Evolutionary conservation across 2,888 invertebrate genomes (phyloP).

Genomic region (Exephanes ischioxanthus): DNA sequence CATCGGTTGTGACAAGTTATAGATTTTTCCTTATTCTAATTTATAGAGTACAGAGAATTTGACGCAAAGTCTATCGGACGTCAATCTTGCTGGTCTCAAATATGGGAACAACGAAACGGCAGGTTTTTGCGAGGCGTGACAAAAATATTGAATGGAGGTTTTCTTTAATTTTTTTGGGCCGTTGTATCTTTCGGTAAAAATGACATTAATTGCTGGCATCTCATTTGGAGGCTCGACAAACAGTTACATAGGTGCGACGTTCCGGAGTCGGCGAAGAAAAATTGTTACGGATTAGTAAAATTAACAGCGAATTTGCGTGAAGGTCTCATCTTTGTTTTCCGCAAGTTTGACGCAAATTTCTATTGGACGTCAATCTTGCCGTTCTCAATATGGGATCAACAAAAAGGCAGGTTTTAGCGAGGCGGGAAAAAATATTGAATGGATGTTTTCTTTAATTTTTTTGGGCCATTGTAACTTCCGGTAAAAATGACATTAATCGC

Average conservation of each 20-base stretch:
- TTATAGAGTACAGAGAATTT: no score
- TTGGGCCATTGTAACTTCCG: background rate
- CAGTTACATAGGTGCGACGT: slow-evolving; percentile 24
- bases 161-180: background rate
- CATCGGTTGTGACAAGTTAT: no score
- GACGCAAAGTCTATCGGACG: no score
- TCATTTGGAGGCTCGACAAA: slow-evolving; percentile 36
- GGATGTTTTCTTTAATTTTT: background rate
- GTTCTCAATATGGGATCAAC: slow-evolving; percentile 14
- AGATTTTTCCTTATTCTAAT: no score
- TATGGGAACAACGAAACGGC: no score
- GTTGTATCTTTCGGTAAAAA: background rate
- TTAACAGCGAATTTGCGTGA: slow-evolving; percentile 60
- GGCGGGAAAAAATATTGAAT: background rate
- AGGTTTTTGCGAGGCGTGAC: no score
- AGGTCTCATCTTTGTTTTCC: background rate
- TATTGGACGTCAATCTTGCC: slow-evolving; percentile 37
- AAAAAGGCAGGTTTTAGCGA: background rate
- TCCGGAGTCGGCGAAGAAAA: slow-evolving; percentile 20
- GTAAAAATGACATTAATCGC: background rate
- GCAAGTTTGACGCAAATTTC: no score
- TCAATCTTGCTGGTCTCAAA: no score
- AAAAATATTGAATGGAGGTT: background rate
- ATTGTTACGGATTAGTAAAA: slow-evolving; percentile 62
- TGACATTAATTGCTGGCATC: background rate